phyloP scores from a whole-genome alignment of 2,888 invertebrate species.

The Proisotoma minuta region DNA sequence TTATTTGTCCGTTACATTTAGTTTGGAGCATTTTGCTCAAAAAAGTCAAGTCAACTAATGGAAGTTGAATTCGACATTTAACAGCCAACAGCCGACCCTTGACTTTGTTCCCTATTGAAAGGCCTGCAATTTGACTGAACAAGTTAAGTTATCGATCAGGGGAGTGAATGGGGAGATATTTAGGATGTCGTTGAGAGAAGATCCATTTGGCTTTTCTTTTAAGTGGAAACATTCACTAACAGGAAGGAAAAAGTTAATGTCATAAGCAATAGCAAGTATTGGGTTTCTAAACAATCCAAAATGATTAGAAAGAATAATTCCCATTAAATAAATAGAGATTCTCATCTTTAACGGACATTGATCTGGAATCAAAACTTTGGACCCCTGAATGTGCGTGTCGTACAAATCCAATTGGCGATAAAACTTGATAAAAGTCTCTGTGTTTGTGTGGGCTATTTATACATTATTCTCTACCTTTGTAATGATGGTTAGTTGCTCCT shows the following conservation, averaged over 20 bases:
- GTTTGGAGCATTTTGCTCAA: not conserved
- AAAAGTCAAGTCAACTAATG: not conserved
- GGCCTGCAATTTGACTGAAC: not conserved
- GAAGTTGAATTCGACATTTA: not conserved
- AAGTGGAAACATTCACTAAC: too few species aligned
- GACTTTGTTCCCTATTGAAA: not conserved
- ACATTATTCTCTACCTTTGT: not conserved
- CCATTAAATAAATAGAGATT: too few species aligned
- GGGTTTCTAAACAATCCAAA: not conserved
- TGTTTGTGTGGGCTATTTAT: not conserved
- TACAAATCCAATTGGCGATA: too few species aligned
- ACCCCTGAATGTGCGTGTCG: too few species aligned
- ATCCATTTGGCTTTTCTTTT: not conserved
- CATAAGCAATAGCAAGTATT: not conserved
- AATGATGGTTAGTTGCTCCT: too few species aligned
- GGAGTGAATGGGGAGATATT: not conserved
- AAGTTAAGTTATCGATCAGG: not conserved
- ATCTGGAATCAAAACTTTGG: not conserved
- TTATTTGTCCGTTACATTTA: too few species aligned
- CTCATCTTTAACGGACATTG: not conserved
- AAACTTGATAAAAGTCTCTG: not conserved
- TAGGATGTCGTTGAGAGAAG: not conserved
- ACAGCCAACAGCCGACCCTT: not conserved
- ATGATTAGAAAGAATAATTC: not conserved
- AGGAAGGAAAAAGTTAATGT: not conserved